Conservation (phyloP, 2,888 invertebrate species). For the Folsomia candida region DNA sequence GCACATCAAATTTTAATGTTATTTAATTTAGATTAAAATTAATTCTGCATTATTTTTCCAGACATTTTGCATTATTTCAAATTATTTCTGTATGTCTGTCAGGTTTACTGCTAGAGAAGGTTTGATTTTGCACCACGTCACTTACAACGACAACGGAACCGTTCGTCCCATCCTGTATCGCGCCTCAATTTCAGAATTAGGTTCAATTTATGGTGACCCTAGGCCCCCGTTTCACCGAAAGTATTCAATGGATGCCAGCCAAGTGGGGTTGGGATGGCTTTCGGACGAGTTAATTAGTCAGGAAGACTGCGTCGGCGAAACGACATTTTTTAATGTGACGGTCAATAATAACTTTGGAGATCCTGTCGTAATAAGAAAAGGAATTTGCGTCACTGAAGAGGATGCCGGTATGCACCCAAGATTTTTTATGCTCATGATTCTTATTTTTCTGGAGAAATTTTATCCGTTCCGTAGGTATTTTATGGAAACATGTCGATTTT, state of each 20-base stretch:
- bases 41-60: neutral
- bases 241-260: slow-evolving; percentile 27
- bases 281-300: slow-evolving; percentile 15
- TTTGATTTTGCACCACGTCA: slow-evolving; percentile 26
- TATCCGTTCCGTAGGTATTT: too few species aligned
- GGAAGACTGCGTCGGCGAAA: slow-evolving; percentile 21
- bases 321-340: slow-evolving; percentile 17
- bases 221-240: slow-evolving; percentile 28
- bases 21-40: too few species aligned
- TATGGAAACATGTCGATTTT: slow-evolving; percentile 26
- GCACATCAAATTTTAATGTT: neutral
- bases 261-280: slow-evolving; percentile 22
- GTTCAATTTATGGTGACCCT: slow-evolving; percentile 32
- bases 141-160: slow-evolving; percentile 17
- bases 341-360: slow-evolving; percentile 19
- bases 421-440: too few species aligned
- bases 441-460: too few species aligned
- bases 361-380: slow-evolving; percentile 7
- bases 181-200: slow-evolving; percentile 29
- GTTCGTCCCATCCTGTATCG: slow-evolving; percentile 6
- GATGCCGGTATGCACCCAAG: slow-evolving; percentile 31
- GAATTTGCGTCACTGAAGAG: slow-evolving; percentile 30
- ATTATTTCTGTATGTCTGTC: neutral
- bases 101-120: slow-evolving; percentile 28
- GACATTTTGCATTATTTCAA: neutral